Percentiles rank a stretch among this genome's conserved stretches.
phyloP scores from a whole-genome alignment of 2,113 vertebrate genomes.

The Cinclus cinclus region DNA sequence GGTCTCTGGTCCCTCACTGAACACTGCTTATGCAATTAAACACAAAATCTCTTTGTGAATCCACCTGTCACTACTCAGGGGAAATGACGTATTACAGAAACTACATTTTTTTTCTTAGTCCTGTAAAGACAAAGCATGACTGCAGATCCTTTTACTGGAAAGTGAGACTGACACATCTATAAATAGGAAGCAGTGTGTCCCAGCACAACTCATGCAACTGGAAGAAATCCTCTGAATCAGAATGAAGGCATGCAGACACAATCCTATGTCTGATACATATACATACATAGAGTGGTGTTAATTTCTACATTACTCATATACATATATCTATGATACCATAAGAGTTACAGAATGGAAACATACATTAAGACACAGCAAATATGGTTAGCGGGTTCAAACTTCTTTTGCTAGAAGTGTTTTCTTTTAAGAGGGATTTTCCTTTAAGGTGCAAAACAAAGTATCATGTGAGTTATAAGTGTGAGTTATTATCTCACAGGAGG shows the following conservation, averaged over 20 bases:
- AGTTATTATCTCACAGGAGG: not conserved
- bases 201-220: not conserved
- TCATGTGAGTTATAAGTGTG: not conserved
- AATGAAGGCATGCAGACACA: not conserved
- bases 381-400: not conserved
- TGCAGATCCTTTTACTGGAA: not conserved
- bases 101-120: not conserved
- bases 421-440: not conserved
- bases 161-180: not conserved
- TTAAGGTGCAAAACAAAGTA: not conserved
- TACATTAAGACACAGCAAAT: not conserved
- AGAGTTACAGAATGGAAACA: not conserved
- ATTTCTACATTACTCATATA: not conserved
- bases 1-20: not conserved
- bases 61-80: not conserved
- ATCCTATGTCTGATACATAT: rapidly evolving
- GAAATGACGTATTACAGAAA: not conserved
- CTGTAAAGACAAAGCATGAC: not conserved
- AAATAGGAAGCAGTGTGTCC: not conserved
- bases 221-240: not conserved
- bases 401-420: not conserved
- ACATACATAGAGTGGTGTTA: not conserved
- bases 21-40: rapidly evolving
- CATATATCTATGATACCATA: not conserved
- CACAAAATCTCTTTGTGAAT: not conserved